A percentile compares a stretch with the other conserved stretches of the same genome.
These are phyloP conservation scores for Trididemnum nubilum DNA, from an alignment of 23 tunicate genomes.

Conservation along the genomic window DNA sequence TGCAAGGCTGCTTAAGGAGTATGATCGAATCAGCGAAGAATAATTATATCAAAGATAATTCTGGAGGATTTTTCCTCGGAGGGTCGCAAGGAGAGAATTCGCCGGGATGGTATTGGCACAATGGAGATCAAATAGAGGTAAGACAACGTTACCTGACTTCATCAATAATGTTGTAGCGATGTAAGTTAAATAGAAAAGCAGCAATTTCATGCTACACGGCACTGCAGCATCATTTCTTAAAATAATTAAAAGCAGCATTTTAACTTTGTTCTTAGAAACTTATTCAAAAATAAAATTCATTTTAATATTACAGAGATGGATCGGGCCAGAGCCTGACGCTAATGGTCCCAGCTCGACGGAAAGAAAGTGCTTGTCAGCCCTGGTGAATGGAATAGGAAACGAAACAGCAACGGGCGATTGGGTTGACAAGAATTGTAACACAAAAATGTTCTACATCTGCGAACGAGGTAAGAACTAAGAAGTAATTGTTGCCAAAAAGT, in stretches of 20 bases:
- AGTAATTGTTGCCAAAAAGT: too few species aligned
- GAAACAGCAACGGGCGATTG: constrained; percentile 20
- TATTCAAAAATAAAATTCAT: too few species aligned
- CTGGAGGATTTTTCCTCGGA: background rate
- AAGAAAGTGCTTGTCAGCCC: background rate
- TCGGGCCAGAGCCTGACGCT: background rate
- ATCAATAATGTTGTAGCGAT: too few species aligned
- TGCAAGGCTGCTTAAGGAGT: background rate
- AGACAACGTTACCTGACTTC: background rate
- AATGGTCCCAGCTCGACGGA: background rate
- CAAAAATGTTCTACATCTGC: constrained; percentile 18
- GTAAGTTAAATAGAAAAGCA: too few species aligned
- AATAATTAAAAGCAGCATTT: too few species aligned
- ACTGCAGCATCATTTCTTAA: too few species aligned
- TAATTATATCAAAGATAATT: background rate
- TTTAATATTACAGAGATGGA: constrained; percentile 4
- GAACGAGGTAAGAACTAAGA: constrained; percentile 30
- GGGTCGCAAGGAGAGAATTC: background rate
- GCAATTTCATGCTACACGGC: too few species aligned
- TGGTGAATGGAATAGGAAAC: background rate
- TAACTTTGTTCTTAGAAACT: too few species aligned
- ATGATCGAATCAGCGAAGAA: background rate
- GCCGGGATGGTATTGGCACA: background rate
- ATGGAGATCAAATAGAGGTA: background rate
- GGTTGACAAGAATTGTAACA: constrained; percentile 19